Base-by-base conservation (phyloP, 2,113 vertebrate genomes). In the Lasiurus cinereus region DNA sequence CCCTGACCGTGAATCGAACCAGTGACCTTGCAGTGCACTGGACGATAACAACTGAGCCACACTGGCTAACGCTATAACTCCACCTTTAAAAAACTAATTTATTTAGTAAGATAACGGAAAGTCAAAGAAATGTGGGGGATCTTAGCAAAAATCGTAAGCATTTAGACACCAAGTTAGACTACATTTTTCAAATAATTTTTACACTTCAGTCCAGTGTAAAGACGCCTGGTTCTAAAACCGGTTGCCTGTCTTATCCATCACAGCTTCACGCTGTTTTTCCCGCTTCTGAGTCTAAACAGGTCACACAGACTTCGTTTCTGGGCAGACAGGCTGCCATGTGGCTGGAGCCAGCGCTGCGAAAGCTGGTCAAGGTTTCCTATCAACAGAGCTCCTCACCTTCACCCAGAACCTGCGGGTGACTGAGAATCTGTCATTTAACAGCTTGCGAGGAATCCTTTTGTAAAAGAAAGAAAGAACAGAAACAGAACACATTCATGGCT, bases 361-460 rank as follows among this genome's bases (percentile, higher is more conserved):
- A 56, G n/a, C 15, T 43, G 85, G 36, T 85, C 78, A 64, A 86
- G 31, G 48, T 82, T 95, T 93, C 83, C 12, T 48, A 14, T 83
- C 80, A 84, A 77, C 16, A 77, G 18, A 21, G 56, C 46, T 96
- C 52, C 80, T 76, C 27, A 70, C 39, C 54, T 54, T 70, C n/a
- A 76, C 29, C 54, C 69, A 70, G 64, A 64, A 93, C 74, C 73
- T n/a, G 56, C 62, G 50, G 59, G 36, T 39, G 12, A 56, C 78
- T 69, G 50, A 88, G 43, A 94, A 92, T 54, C 77, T 91, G 33
- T 33, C 52, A 88, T 88, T 90, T n/a, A 94, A 96, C n/a, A 90
- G 78, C 48, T 88, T 88, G n/a, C 15, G 85, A 19, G 8, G 31
- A 73, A 70, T 73, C 14, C 43, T 77, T 80, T 83, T 52, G 18